Evolutionary conservation across 2,888 invertebrate species (phyloP).

Genomic region (Rhabditoides inermis): DNA sequence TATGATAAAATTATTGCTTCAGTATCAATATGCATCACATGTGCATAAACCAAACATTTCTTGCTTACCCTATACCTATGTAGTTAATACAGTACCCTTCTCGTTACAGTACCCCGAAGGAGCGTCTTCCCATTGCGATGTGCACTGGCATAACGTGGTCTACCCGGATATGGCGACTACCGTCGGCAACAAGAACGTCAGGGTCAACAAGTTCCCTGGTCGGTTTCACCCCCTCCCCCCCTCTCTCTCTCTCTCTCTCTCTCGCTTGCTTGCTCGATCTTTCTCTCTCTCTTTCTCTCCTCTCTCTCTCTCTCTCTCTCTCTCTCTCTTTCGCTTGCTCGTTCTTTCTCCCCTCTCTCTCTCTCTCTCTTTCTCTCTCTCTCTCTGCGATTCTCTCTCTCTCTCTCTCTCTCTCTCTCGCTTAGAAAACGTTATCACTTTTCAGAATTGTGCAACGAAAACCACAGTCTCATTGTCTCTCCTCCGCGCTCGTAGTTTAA

Average conservation of each 20-base stretch:
- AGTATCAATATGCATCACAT: too few relatives aligned
- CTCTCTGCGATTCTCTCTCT: too few relatives aligned
- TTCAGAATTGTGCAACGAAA: too few relatives aligned
- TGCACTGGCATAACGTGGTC: constrained; percentile 56
- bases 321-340: not conserved
- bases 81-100: too few relatives aligned
- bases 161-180: constrained; percentile 53
- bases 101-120: constrained; percentile 54
- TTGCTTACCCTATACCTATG: too few relatives aligned
- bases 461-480: too few relatives aligned
- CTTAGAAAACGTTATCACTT: too few relatives aligned
- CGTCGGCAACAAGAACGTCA: constrained; percentile 44
- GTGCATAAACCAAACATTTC: too few relatives aligned
- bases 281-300: constrained; percentile 1
- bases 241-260: not conserved
- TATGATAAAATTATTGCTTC: too few relatives aligned
- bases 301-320: constrained; percentile 1
- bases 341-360: constrained; percentile 3
- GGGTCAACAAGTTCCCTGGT: constrained; percentile 58
- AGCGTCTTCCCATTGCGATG: constrained; percentile 52
- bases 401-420: too few relatives aligned
- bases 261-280: constrained; percentile 2
- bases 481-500: too few relatives aligned
- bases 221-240: constrained; percentile 1
- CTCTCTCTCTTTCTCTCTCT: too few relatives aligned